Conservation (phyloP, 2,113 vertebrate species). For the Pristiophorus japonicus region DNA sequence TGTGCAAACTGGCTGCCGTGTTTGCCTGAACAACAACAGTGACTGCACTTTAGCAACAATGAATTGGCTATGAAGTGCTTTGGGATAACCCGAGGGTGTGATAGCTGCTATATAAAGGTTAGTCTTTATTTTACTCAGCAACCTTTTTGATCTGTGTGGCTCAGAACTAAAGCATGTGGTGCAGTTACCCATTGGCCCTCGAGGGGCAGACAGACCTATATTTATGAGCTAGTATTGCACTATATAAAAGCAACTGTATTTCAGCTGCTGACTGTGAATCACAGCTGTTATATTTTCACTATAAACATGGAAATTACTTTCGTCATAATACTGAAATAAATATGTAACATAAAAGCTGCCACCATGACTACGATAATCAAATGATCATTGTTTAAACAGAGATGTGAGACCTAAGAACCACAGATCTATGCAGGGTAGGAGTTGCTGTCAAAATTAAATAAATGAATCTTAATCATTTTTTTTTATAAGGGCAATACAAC, state of each 20-base stretch:
- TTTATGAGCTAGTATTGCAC: background rate
- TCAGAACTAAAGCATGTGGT: background rate
- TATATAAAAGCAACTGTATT: background rate
- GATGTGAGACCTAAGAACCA: background rate
- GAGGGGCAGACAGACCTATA: background rate
- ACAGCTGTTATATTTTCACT: background rate
- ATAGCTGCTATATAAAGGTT: no score
- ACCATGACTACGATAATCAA: background rate
- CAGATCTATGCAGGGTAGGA: background rate
- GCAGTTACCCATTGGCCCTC: background rate
- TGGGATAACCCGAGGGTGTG: no score
- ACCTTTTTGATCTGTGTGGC: background rate
- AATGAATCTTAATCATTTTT: background rate
- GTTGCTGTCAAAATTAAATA: background rate
- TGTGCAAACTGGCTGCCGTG: background rate
- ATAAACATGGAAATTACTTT: background rate
- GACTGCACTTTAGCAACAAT: no score
- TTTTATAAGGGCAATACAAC: background rate
- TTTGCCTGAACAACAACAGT: background rate
- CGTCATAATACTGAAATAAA: background rate
- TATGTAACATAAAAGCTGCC: background rate
- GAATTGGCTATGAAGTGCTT: background rate
- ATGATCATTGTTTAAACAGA: background rate
- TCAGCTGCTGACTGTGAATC: background rate
- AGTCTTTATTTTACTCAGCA: background rate